phyloP scores from a whole-genome alignment of 2,113 vertebrate species.

The Oxyruncus cristatus region DNA sequence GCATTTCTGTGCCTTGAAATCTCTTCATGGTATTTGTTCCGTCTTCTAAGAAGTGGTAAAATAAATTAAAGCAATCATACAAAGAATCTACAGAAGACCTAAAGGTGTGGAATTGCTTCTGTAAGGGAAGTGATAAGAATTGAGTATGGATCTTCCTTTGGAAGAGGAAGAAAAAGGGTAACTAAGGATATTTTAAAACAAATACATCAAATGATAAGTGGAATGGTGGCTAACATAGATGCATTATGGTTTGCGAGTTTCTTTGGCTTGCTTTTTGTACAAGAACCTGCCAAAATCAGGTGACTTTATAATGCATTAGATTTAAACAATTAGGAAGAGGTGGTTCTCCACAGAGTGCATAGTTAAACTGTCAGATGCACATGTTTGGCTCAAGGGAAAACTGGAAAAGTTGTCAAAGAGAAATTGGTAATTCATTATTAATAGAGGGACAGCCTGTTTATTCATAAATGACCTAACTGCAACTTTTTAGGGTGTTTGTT shows the following conservation, averaged over 20 bases:
- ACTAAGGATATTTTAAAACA: neutral
- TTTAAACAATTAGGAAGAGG: neutral
- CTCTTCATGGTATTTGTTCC: neutral
- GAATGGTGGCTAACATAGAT: neutral
- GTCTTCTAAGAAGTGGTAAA: neutral
- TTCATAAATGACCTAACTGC: neutral
- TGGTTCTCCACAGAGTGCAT: neutral
- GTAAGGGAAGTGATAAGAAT: neutral
- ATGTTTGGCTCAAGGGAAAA: neutral
- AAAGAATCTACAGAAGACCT: neutral
- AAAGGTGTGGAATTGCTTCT: neutral
- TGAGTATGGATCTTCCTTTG: neutral
- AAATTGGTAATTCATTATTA: neutral
- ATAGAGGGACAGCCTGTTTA: neutral
- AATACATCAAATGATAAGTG: neutral
- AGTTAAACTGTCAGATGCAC: neutral
- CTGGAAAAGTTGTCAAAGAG: neutral
- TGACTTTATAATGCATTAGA: neutral
- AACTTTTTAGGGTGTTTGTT: neutral
- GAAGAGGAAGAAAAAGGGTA: neutral
- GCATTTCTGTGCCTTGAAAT: neutral
- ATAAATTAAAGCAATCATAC: neutral
- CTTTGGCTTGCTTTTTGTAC: neutral
- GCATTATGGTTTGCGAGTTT: neutral
- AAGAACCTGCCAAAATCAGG: neutral